A percentile compares a stretch with the other conserved stretches of the same genome.
Conservation (phyloP, 1,140 invertebrate genomes). For the Trachymyrmex septentrionalis region DNA sequence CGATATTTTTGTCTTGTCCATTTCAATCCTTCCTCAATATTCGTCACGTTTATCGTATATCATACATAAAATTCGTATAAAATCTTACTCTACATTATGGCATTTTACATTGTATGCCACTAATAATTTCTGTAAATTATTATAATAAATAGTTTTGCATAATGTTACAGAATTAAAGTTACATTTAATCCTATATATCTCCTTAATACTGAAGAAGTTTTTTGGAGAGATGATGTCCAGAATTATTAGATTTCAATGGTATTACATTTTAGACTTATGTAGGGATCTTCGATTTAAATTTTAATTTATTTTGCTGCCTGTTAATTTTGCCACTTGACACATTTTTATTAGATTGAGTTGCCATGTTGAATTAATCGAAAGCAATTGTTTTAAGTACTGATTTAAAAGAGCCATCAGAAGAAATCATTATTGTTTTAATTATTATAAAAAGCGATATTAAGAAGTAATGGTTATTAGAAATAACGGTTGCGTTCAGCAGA, state of each 20-base stretch:
- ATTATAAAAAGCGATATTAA: background rate
- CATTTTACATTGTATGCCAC: background rate
- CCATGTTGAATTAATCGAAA: background rate
- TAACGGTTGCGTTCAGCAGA: too few species aligned
- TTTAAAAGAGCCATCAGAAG: background rate
- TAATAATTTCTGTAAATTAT: background rate
- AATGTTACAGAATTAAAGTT: conserved; percentile 6
- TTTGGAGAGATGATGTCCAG: background rate
- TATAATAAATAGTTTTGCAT: background rate
- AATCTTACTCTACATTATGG: background rate
- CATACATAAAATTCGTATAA: background rate
- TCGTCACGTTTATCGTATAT: background rate
- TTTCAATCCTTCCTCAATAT: background rate
- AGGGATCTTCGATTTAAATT: background rate
- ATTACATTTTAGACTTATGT: background rate
- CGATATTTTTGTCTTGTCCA: background rate
- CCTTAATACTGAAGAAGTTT: background rate
- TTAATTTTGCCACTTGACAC: background rate
- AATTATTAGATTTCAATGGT: background rate
- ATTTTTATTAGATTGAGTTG: background rate
- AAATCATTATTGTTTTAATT: background rate
- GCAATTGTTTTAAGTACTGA: conserved; percentile 1
- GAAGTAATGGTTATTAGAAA: background rate
- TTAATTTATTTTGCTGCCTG: background rate
- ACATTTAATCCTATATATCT: background rate